Evolutionary conservation across 2,797 vertebrate genomes (phyloP), one percentile per base, ranked within the genome.

Genomic region (Pseudopleuronectes americanus): DNA sequence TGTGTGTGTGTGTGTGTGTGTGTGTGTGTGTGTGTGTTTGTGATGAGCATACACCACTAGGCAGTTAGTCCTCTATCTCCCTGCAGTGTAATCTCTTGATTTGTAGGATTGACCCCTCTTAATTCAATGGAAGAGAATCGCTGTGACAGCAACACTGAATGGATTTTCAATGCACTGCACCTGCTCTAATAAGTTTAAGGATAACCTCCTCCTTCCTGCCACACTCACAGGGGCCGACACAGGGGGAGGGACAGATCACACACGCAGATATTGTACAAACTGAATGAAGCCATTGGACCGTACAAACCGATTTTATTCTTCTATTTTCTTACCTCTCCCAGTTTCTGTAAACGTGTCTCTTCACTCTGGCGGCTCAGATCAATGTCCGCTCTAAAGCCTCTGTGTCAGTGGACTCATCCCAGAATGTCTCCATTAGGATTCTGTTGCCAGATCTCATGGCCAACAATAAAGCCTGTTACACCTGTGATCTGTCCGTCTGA

Each of bases 101-200:
- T 91, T 92, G 89, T 82, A 81, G 89, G 84, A 89, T 87, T 93
- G 91, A 92, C 92, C 90, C 84, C 84, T 88, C 79, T 90, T 92
- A 92, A 92, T 94, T 92, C 90, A 89, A 90, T 92, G 86, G 85
- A 92, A 82, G 79, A 89, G 85, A 94, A 93, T 83, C 59, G 89
- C 92, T 92, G 92, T 91, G 89, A 91, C 91, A 92, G 92, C 91
- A 92, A 69, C 87, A 85, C 84, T 74, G 87, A 83, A 93, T 91
- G 84, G 92, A 92, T 92, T 92, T 92, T 90, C 92, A 92, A 92
- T 92, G 89, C 83, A 79, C 84, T 76, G 78, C 84, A 91, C 89
- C 86, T 89, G 81, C 88, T 85, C 70, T 88, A 90, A 92, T 90
- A 92, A 77, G 87, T 91, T 92, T 90, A 92, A 86, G 81, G 80